A percentile compares a stretch with the other conserved stretches of the same genome.
These are phyloP conservation scores for Tipula helvola DNA, from an alignment of 2,888 invertebrate species.

Conservation along the genomic window DNA sequence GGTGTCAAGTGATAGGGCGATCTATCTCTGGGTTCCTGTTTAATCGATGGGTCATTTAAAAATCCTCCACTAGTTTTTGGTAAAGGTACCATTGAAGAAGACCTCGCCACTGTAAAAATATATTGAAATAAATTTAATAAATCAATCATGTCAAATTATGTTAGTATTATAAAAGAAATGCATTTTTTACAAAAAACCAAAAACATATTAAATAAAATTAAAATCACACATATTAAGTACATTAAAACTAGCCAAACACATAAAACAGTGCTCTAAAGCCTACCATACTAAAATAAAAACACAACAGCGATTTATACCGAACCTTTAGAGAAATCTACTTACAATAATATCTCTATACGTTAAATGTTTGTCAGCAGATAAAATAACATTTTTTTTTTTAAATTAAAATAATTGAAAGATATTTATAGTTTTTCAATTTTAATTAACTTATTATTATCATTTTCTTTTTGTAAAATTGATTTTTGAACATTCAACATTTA, in stretches of 20 bases:
- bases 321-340: not conserved
- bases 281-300: not conserved
- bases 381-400: constrained; percentile 15
- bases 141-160: not conserved
- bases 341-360: not conserved
- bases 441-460: constrained; percentile 12
- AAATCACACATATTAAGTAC: not conserved
- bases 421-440: constrained; percentile 8
- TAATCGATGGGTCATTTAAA: constrained; percentile 26
- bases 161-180: not conserved
- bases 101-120: not conserved
- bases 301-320: not conserved
- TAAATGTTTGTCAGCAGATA: constrained; percentile 12
- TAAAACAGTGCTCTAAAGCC: constrained; percentile 8
- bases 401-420: constrained; percentile 12
- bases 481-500: constrained; percentile 13
- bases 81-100: not conserved
- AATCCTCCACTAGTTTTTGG: not conserved
- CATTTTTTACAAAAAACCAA: not conserved
- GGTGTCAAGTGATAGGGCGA: constrained; percentile 26
- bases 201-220: not conserved
- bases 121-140: not conserved
- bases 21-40: constrained; percentile 33
- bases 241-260: constrained; percentile 1
- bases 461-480: constrained; percentile 12